A percentile compares a stretch with the other conserved stretches of the same genome.
Conservation (phyloP, 2,797 vertebrate genomes). For the Cichlasoma orientale region DNA sequence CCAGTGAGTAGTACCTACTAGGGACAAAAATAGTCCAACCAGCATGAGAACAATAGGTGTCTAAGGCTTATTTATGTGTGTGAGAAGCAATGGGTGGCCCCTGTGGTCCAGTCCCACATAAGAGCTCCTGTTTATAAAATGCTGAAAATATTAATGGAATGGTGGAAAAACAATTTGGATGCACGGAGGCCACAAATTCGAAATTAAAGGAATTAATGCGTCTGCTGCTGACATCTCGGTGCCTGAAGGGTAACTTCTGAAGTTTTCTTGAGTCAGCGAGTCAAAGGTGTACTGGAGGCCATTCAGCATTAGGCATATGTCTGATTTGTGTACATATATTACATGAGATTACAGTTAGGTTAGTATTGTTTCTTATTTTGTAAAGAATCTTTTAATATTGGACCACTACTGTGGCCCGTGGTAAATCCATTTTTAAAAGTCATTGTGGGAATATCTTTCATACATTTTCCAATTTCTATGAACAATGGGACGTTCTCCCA, state of each 20-base stretch:
- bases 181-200: background rate
- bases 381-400: background rate
- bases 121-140: background rate
- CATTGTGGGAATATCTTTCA: constrained; percentile 12
- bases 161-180: background rate
- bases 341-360: background rate
- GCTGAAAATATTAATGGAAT: background rate
- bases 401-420: background rate
- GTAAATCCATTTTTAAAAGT: background rate
- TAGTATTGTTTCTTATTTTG: background rate
- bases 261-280: background rate
- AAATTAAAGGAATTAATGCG: background rate
- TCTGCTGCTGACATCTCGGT: background rate
- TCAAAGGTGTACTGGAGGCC: background rate
- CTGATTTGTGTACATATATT: background rate
- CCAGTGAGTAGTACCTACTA: background rate
- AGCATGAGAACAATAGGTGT: background rate
- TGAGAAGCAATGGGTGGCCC: background rate
- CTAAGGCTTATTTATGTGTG: background rate
- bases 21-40: background rate
- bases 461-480: constrained; percentile 6
- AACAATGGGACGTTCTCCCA: constrained; percentile 25
- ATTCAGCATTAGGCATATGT: background rate
- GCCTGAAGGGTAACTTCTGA: background rate
- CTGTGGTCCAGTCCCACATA: background rate